Base-by-base conservation (phyloP, 2,797 vertebrate genomes). In the Xenopus petersii region DNA sequence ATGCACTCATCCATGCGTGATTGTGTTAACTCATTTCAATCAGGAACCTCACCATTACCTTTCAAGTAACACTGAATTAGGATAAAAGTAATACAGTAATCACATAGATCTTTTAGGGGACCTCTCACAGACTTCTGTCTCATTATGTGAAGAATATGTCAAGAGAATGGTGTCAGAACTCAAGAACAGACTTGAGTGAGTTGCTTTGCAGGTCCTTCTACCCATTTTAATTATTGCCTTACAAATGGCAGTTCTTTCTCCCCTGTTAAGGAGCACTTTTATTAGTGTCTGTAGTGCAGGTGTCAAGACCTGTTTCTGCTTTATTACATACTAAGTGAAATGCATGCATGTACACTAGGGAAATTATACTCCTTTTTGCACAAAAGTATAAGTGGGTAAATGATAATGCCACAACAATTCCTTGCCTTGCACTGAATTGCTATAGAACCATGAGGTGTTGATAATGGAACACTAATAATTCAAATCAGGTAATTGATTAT, bases 181-280 rank as follows among this genome's bases (percentile, higher is more conserved):
- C 59, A 66, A 87, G 83, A 91, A 87, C 81, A 87, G 81, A 83
- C 0, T 81, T 89, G 89, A 93, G 90, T 86, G 89, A 94, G 94
- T 95, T 95, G 89, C 90, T 92, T 94, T 91, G 87, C 87, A 92
- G 85, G 83, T 90, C 91, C 21, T 91, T 92, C 89, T 91, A 92
- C 87, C 86, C 89, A 89, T 90, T 82, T 90, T 94, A 95, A 94
- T 94, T 93, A 94, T 88, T 88, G 88, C 79, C 77, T 91, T 91
- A 92, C 91, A 95, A 95, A 95, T 92, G 93, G 88, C 80, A 82
- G 89, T 93, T 92, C 91, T 94, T 93, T 93, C 89, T 89, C 84
- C 88, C 83, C 71, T 82, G 73, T 83, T 82, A 88, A 89, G 87
- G 81, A 87, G 83, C 81, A 83, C 83, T 90, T 88, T 89, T 87